Evolutionary conservation across 2,888 invertebrate species (phyloP).

Genomic region (Mimachlamys varia): DNA sequence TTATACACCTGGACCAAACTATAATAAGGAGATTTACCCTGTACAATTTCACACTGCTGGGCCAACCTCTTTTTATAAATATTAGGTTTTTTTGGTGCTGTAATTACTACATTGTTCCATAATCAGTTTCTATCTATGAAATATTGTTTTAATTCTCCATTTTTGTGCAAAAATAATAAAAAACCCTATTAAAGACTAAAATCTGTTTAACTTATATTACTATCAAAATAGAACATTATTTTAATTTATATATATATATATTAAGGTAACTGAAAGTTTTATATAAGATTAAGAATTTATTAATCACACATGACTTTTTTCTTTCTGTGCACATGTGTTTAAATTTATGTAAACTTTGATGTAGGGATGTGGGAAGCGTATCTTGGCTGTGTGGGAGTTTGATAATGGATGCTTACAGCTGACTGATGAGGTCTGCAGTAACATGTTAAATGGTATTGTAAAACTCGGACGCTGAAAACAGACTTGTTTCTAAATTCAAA

Average conservation of each 20-base stretch:
- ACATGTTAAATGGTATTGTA: constrained; percentile 50
- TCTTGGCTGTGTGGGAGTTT: constrained; percentile 67
- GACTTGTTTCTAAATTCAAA: neutral
- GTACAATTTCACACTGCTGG: too few relatives aligned
- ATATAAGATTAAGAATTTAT: neutral
- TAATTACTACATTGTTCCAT: too few relatives aligned
- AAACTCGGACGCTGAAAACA: neutral
- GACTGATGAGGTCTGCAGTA: constrained; percentile 56
- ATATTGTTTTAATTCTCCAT: neutral
- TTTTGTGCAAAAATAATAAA: neutral
- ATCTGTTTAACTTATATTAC: too few relatives aligned
- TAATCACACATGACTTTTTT: neutral
- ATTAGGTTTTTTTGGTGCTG: too few relatives aligned
- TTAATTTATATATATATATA: too few relatives aligned
- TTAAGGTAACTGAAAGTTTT: too few relatives aligned
- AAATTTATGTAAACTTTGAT: neutral
- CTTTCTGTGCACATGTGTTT: too few relatives aligned
- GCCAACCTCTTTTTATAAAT: too few relatives aligned
- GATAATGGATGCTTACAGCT: constrained; percentile 56
- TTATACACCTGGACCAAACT: neutral
- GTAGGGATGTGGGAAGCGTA: constrained; percentile 67
- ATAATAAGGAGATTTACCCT: too few relatives aligned
- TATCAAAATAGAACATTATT: too few relatives aligned
- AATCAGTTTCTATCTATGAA: neutral
- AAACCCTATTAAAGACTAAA: neutral